phyloP scores from a whole-genome alignment of 2,797 vertebrate genomes.

The Luscinia megarhynchos region DNA sequence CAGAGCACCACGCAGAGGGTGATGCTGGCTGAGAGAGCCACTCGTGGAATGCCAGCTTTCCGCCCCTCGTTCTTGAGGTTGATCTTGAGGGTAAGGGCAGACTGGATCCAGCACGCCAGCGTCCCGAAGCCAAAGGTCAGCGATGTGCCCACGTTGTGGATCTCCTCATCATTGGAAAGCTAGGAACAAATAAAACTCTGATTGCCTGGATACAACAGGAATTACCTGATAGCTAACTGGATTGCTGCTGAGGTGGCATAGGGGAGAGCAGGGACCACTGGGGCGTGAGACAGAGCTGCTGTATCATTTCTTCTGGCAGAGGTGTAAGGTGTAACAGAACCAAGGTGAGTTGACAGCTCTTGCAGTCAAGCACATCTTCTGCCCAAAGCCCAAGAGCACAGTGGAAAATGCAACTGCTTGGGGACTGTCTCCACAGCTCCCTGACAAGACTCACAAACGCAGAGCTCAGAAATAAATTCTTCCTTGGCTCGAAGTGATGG shows the following conservation, averaged over 20 bases:
- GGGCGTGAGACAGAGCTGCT: neutral
- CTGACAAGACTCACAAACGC: neutral
- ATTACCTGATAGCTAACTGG: neutral
- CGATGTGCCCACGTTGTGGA: constrained; percentile 86
- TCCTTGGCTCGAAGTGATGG: neutral
- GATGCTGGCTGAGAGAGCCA: constrained; percentile 85
- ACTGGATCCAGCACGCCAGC: constrained; percentile 90
- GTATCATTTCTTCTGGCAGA: neutral
- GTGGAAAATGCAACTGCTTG: neutral
- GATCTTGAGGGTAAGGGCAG: constrained; percentile 87
- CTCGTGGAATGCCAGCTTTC: constrained; percentile 80
- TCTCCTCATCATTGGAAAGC: constrained; percentile 79
- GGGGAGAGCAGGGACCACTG: neutral
- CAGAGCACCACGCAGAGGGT: constrained; percentile 86
- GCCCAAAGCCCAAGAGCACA: neutral
- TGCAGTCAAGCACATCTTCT: neutral
- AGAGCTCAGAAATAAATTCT: neutral
- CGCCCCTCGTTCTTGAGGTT: constrained; percentile 88
- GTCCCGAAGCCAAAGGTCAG: constrained; percentile 89
- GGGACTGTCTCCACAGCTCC: neutral
- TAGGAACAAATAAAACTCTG: constrained; percentile 45
- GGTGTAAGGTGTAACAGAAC: neutral
- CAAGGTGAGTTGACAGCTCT: neutral
- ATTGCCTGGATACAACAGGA: neutral
- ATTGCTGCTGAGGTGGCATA: neutral